A percentile compares a stretch with the other conserved stretches of the same genome.
Evolutionary conservation across 2,888 invertebrate genomes (phyloP).

Genomic region (Isoperla grammatica): DNA sequence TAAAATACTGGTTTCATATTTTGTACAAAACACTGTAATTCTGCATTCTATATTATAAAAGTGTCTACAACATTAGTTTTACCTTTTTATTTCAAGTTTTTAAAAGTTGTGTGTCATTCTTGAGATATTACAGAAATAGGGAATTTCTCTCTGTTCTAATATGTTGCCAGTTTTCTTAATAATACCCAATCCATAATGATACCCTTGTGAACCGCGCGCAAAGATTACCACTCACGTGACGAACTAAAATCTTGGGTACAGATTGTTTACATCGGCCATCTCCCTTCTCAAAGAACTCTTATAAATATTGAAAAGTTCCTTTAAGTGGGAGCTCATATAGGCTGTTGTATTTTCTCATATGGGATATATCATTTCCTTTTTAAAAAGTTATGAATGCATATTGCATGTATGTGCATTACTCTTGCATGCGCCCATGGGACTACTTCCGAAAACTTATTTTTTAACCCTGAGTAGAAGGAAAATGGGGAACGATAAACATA

Average conservation of each 20-base stretch:
- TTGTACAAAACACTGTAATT: too few relatives aligned
- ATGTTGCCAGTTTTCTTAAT: too few relatives aligned
- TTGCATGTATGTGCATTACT: constrained; percentile 29
- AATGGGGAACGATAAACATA: constrained; percentile 21
- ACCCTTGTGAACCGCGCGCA: too few relatives aligned
- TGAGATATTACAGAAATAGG: too few relatives aligned
- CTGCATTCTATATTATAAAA: too few relatives aligned
- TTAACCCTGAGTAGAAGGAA: constrained; percentile 18
- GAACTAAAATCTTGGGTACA: neutral
- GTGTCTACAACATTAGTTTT: too few relatives aligned
- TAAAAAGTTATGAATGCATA: constrained; percentile 29
- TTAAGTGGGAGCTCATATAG: constrained; percentile 23
- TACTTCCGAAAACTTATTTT: constrained; percentile 23
- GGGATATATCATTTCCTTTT: constrained; percentile 27
- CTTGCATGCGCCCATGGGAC: constrained; percentile 22
- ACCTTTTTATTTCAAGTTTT: too few relatives aligned
- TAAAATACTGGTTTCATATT: too few relatives aligned
- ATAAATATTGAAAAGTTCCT: constrained; percentile 28
- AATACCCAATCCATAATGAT: too few relatives aligned
- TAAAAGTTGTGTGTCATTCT: too few relatives aligned
- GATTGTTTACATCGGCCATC: neutral
- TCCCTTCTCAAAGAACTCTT: constrained; percentile 7
- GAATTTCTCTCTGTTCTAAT: too few relatives aligned
- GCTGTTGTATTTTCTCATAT: constrained; percentile 19
- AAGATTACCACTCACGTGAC: too few relatives aligned